These are phyloP conservation scores for Tetraodon nigroviridis DNA, from an alignment of 2,113 vertebrate genomes.

Conservation along the genomic window DNA sequence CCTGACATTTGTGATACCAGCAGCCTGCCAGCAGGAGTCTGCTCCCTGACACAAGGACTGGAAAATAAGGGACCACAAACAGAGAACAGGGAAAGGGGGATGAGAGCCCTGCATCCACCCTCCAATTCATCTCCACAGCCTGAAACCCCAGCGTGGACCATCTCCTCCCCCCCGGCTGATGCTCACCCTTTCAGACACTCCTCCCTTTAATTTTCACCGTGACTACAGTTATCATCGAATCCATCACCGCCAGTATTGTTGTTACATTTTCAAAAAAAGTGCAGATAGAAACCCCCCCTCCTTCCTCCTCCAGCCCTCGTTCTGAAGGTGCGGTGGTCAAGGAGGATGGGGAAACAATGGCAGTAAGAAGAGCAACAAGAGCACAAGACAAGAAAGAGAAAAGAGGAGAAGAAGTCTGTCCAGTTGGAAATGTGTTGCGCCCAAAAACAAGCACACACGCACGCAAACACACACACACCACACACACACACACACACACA, in stretches of 20 bases:
- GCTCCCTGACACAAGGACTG: background rate
- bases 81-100: conserved; percentile 40
- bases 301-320: conserved; percentile 30
- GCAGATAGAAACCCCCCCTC: conserved; percentile 62
- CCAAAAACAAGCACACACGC: conserved; percentile 33
- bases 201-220: conserved; percentile 59
- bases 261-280: conserved; percentile 72
- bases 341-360: conserved; percentile 64
- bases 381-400: conserved; percentile 67
- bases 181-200: conserved; percentile 56
- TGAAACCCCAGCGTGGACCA: conserved; percentile 47
- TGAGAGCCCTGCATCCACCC: conserved; percentile 66
- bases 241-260: conserved; percentile 51
- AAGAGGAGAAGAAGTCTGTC: conserved; percentile 66
- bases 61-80: conserved; percentile 5
- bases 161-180: conserved; percentile 45
- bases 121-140: conserved; percentile 47
- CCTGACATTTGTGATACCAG: conserved; percentile 44
- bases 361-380: conserved; percentile 68
- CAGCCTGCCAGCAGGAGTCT: conserved; percentile 34
- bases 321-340: conserved; percentile 59
- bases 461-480: too few relatives aligned
- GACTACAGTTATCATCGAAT: conserved; percentile 57
- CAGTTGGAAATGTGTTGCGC: conserved; percentile 45
- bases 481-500: conserved; percentile 8